Percentiles rank a stretch among this genome's conserved stretches.
phyloP scores from a whole-genome alignment of 2,113 vertebrate genomes.

The Lates calcarifer region DNA sequence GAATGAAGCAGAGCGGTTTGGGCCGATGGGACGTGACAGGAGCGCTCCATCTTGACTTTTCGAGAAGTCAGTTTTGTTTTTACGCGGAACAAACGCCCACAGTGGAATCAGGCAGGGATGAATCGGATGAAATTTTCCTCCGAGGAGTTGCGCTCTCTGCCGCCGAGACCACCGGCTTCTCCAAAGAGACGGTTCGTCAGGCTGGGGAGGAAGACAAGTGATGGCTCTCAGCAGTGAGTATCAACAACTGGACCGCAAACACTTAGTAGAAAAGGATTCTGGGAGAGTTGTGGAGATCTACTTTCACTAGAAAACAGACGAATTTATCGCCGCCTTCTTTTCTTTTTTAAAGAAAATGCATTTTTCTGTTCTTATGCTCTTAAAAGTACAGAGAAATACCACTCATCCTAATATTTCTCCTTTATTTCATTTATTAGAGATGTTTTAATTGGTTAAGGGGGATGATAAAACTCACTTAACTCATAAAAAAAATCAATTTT shows the following conservation, averaged over 20 bases:
- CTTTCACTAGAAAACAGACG: neutral
- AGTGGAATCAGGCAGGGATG: constrained; percentile 38
- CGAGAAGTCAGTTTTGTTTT: too few species aligned
- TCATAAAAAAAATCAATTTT: too few species aligned
- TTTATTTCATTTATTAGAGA: neutral
- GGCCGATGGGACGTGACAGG: constrained; percentile 23
- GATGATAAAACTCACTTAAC: neutral
- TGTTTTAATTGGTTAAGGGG: neutral
- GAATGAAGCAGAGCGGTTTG: constrained; percentile 37
- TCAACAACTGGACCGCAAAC: neutral
- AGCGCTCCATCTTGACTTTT: neutral
- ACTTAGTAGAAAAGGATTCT: neutral
- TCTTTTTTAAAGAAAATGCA: neutral
- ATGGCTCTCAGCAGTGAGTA: constrained; percentile 85
- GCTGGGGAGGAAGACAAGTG: constrained; percentile 80
- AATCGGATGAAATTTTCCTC: constrained; percentile 52
- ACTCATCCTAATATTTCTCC: neutral
- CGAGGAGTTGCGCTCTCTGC: constrained; percentile 66
- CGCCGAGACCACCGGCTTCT: constrained; percentile 70
- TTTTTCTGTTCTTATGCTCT: neutral
- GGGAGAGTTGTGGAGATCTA: neutral
- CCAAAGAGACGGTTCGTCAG: constrained; percentile 77
- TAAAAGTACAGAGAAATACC: neutral
- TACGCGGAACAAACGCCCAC: neutral
- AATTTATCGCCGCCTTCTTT: neutral